These are phyloP conservation scores for Dipodomys ordii DNA, from an alignment of 2,113 vertebrate genomes.

Conservation along the genomic window DNA sequence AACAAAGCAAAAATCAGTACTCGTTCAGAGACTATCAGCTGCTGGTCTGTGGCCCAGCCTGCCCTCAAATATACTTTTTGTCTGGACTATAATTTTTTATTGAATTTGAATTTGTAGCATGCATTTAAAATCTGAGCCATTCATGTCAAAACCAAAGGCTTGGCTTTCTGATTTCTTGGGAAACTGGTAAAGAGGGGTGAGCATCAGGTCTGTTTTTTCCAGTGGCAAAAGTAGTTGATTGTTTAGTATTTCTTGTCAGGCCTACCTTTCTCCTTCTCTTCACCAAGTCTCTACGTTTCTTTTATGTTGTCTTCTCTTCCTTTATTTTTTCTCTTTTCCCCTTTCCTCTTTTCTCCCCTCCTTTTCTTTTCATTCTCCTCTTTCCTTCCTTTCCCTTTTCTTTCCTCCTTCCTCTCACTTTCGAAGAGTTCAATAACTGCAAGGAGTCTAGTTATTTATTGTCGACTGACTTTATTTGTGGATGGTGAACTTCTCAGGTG, in stretches of 20 bases:
- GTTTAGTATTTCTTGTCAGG: neutral
- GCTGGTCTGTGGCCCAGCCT: neutral
- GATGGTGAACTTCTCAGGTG: neutral
- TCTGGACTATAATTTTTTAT: constrained; percentile 21
- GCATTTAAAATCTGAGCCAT: constrained; percentile 14
- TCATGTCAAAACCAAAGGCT: neutral
- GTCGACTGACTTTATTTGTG: neutral
- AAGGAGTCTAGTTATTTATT: neutral
- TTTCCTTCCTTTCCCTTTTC: no score
- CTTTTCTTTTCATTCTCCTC: no score
- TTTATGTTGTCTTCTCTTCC: neutral
- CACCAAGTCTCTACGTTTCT: neutral
- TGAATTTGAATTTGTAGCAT: constrained; percentile 13
- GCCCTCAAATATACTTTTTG: neutral
- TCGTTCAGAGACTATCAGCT: neutral
- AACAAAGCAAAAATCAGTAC: neutral
- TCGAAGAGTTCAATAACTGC: neutral
- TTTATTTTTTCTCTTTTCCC: neutral
- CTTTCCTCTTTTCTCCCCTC: no score
- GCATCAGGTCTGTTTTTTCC: neutral
- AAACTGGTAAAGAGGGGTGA: neutral
- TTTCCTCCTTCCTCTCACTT: neutral
- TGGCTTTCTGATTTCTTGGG: neutral
- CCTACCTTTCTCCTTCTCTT: neutral
- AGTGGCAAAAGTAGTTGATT: neutral